phyloP scores from a whole-genome alignment of 2,113 vertebrate genomes.

The Opisthocomus hoazin region DNA sequence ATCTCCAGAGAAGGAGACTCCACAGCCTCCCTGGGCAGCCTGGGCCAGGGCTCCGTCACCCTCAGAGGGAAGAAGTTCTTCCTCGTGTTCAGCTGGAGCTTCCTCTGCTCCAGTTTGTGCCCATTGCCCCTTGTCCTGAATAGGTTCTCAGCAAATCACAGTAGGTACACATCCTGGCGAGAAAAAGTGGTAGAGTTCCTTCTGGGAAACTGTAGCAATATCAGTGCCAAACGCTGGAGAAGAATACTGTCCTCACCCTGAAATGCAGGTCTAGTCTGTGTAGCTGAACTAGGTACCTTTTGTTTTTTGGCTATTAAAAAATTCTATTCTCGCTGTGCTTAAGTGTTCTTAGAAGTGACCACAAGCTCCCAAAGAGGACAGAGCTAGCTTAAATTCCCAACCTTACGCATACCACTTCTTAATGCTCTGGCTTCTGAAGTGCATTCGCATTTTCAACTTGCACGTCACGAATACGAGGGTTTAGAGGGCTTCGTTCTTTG shows the following conservation, averaged over 20 bases:
- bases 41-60: too few relatives aligned
- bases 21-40: too few relatives aligned
- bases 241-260: not conserved
- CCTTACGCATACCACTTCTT: not conserved
- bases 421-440: not conserved
- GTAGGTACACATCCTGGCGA: accelerated
- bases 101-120: too few relatives aligned
- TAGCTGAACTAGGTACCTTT: not conserved
- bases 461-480: accelerated
- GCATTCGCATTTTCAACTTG: not conserved
- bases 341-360: not conserved
- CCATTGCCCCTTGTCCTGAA: too few relatives aligned
- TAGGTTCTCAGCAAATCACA: not conserved
- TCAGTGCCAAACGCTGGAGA: not conserved
- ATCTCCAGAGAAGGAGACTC: too few relatives aligned
- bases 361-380: not conserved
- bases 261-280: not conserved
- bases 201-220: not conserved
- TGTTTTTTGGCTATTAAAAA: not conserved
- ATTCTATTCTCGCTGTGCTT: not conserved
- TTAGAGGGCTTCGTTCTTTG: not conserved
- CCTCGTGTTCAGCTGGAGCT: too few relatives aligned
- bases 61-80: too few relatives aligned
- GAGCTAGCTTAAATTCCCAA: not conserved
- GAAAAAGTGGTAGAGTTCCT: not conserved